Evolutionary conservation across 2,797 vertebrate genomes (phyloP).

Genomic region (Borostomias antarcticus): DNA sequence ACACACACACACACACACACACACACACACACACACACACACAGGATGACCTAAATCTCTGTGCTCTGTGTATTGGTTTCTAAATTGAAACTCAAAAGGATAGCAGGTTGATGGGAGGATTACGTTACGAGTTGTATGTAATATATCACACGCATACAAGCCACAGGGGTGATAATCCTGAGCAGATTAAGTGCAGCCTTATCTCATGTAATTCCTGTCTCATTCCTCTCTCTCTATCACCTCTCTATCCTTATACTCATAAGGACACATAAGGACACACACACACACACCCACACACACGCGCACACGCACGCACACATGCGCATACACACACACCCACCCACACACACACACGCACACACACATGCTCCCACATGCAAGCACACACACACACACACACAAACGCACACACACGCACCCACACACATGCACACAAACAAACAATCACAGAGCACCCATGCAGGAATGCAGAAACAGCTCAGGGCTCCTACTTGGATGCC

Average conservation of each 20-base stretch:
- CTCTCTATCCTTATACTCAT: too few species aligned
- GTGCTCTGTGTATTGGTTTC: not conserved
- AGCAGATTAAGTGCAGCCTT: conserved; percentile 21
- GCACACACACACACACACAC: conserved; percentile 19
- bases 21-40: too few species aligned
- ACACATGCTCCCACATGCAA: conserved; percentile 6
- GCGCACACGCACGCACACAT: conserved; percentile 10
- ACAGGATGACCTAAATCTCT: too few species aligned
- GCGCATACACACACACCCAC: conserved; percentile 28
- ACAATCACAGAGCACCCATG: conserved; percentile 17
- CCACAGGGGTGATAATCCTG: not conserved
- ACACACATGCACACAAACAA: conserved; percentile 17
- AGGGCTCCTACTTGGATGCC: conserved; percentile 58
- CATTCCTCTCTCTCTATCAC: conserved; percentile 6
- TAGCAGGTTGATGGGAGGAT: not conserved
- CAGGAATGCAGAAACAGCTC: conserved; percentile 39
- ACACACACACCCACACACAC: conserved; percentile 25
- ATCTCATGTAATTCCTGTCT: conserved; percentile 29
- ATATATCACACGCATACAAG: not conserved
- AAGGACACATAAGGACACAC: not conserved
- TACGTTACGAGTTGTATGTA: not conserved
- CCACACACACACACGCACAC: conserved; percentile 21
- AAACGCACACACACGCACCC: not conserved
- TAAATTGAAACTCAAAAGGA: not conserved
- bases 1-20: not conserved